Evolutionary conservation across 2,797 vertebrate species (phyloP), one percentile per base, ranked within the genome.

Genomic region (Poeciliopsis gracilis): DNA sequence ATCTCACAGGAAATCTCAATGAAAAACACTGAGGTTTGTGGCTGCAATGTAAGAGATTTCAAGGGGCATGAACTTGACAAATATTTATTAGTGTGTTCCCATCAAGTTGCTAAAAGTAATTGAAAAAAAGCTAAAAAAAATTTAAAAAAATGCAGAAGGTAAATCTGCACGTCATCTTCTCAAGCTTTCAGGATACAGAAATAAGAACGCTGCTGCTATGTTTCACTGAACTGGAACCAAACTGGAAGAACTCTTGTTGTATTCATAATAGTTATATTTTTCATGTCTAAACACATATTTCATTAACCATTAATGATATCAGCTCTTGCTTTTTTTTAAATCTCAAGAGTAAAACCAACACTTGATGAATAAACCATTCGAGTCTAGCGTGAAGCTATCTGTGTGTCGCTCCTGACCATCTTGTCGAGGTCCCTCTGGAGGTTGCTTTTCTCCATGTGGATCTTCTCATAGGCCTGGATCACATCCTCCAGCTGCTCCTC

Each of bases 391-490:
- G 53, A 78, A 76, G 77, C 61, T 47, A 0, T 73, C 15, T 1
- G 30, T 30, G 59, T 73, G 12, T 72, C 6, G 74, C 20, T 43
- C 89, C 97, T 93, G 92, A 99, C 98, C 98, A 99, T 99, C 91
- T 98, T 98, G 82, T 97, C 97, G 38, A 99, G 95, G 84, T 99
- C 97, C 0, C 96, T 96, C 92, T 99, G 97, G 90, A 99, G 96
- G 92, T 97, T 98, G 7, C 91, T 96, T 90, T 98, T 98, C 94
- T 99, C 98, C 94, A 98, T 96, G 33, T 98, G 97, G 28, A 99
- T 97, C 93, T 99, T 99, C 95, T 99, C 97, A 0, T 99, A 99
- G 57, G 97, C 98, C 90, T 98, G 97, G 95, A 99, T 98, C 94
- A 99, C 97, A 85, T 99, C 98, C 86, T 97, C 97, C 87, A 99